Evolutionary conservation across 2,113 vertebrate genomes (phyloP).

Genomic region (Catharus fuscescens): DNA sequence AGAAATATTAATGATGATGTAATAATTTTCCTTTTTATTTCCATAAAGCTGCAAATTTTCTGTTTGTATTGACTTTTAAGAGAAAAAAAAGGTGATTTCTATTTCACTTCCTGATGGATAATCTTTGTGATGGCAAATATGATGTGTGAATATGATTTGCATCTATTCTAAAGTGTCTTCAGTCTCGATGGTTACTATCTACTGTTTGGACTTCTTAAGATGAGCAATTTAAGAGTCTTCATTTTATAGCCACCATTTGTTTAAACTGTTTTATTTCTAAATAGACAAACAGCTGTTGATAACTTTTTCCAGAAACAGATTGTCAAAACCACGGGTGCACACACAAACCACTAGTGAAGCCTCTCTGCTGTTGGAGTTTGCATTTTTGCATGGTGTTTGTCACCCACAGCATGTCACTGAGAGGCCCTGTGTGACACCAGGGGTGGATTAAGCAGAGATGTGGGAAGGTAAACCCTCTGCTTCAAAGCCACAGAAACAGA

Average conservation of each 20-base stretch:
- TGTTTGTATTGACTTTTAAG: background rate
- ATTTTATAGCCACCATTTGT: background rate
- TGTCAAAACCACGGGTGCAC: background rate
- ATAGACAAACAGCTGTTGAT: background rate
- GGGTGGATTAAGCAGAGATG: rapidly evolving
- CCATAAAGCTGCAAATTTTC: background rate
- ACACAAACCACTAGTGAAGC: background rate
- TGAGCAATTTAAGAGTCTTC: background rate
- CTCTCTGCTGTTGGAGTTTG: background rate
- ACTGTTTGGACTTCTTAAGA: background rate
- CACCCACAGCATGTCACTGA: rapidly evolving
- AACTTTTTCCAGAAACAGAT: background rate
- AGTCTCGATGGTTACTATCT: background rate
- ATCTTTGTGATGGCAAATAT: background rate
- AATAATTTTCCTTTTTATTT: background rate
- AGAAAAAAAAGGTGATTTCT: background rate
- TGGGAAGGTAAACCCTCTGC: background rate
- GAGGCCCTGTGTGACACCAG: background rate
- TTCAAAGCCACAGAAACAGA: background rate
- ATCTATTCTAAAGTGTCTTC: background rate
- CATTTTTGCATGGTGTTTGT: background rate
- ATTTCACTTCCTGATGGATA: background rate
- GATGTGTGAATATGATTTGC: background rate
- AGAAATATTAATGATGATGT: background rate
- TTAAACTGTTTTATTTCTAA: background rate